Evolutionary conservation across 2,888 invertebrate genomes (phyloP), one percentile per base, ranked within the genome.

Genomic region (Achlya flavicornis): DNA sequence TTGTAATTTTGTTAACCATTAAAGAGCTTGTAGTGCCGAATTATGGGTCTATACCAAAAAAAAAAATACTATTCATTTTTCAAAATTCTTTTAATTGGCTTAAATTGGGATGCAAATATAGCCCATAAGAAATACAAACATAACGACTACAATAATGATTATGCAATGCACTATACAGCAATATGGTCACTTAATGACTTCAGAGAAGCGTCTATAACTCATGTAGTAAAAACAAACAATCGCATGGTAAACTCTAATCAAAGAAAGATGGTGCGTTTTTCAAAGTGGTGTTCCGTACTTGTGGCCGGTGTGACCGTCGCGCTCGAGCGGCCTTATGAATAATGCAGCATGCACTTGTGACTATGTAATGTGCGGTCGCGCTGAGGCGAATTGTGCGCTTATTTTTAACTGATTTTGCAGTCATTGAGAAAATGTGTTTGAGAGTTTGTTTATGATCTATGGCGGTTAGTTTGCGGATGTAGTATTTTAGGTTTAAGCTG

Each of bases 281-380:
- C 69, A 74, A 59, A 63, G 61, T 65, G 65, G 70, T 69, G 75
- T 79, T 78, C 75, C 78, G 78, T 78, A 72, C 71, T 69, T 48
- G 3, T 10, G 72, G 71, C 73, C 73, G 77, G 73, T 78, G 85
- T 80, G 86, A 85, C 87, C 82, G 87, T 75, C 71, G 75, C 81
- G 83, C 77, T 73, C 73, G 77, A 72, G 63, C 73, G 81, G 71
- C 69, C 75, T 72, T 78, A 84, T 87, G 83, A 82, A 87, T 87
- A 82, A 86, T 85, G 80, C 78, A 83, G 75, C 69, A 38, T 78
- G 78, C 80, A 78, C 78, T 81, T 82, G 80, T 74, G 78, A 77
- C 76, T 74, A 68, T 66, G 62, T 46, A 19, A 58, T 14, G 67
- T 71, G 64, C 72, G 60, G 74, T 16, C 60, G 59, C 53, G 8